Evolutionary conservation across 2,888 invertebrate genomes (phyloP).

Genomic region (Aplocera efformata): DNA sequence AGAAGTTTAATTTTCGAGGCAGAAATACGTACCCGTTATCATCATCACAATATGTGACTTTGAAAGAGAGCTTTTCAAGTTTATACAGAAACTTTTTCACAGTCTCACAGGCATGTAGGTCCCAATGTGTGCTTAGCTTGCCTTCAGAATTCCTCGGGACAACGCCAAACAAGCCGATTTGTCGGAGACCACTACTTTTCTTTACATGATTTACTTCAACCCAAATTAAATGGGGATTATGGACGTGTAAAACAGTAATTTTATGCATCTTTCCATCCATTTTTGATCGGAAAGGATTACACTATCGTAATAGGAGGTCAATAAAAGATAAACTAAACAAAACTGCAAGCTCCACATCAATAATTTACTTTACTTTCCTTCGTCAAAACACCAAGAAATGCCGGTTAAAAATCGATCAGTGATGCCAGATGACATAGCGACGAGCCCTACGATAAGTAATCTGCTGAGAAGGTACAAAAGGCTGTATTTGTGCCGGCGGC

Average conservation of each 20-base stretch:
- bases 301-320: background rate
- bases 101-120: conserved; percentile 5
- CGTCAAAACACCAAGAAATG: too few relatives aligned
- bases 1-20: too few relatives aligned
- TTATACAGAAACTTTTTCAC: conserved; percentile 13
- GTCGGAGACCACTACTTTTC: conserved; percentile 1
- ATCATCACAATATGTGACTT: conserved; percentile 12
- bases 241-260: conserved; percentile 7
- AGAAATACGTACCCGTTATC: conserved; percentile 4
- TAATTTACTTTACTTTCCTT: too few relatives aligned
- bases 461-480: too few relatives aligned
- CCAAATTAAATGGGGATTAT: conserved; percentile 15
- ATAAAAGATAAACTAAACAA: conserved; percentile 5
- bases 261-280: conserved; percentile 7
- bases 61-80: conserved; percentile 5
- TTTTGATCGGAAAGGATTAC: background rate
- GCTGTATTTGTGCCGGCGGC: too few relatives aligned
- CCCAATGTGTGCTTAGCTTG: conserved; percentile 10
- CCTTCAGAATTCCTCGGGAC: conserved; percentile 10
- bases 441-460: too few relatives aligned
- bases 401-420: too few relatives aligned
- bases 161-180: conserved; percentile 14
- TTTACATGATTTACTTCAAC: conserved; percentile 8
- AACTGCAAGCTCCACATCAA: too few relatives aligned
- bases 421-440: too few relatives aligned